These are phyloP conservation scores for Pelobates fuscus DNA, from an alignment of 2,113 vertebrate species.

Conservation along the genomic window DNA sequence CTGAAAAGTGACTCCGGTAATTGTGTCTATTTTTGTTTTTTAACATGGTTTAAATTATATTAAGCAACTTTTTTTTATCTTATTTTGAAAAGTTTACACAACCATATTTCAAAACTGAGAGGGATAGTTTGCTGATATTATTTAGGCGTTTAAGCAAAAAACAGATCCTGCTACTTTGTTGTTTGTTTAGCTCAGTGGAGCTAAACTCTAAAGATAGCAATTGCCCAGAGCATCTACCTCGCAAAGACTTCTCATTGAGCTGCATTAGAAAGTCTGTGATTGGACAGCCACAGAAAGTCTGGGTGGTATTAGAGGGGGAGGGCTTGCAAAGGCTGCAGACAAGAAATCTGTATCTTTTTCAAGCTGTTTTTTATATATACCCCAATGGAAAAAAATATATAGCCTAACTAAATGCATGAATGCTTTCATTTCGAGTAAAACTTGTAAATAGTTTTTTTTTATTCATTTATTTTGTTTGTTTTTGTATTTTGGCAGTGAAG, in stretches of 20 bases:
- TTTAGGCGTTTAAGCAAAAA: background rate
- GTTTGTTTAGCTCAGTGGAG: too few relatives aligned
- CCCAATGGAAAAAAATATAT: background rate
- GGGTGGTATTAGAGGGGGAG: too few relatives aligned
- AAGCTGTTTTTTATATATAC: too few relatives aligned
- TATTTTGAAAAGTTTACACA: background rate
- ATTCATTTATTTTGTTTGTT: too few relatives aligned
- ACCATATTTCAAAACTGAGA: background rate
- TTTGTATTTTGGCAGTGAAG: too few relatives aligned
- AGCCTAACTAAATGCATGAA: background rate
- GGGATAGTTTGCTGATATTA: background rate
- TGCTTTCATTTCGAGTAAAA: background rate
- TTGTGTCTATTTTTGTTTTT: constrained; percentile 20
- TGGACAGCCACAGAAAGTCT: too few relatives aligned
- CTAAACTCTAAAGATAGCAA: too few relatives aligned
- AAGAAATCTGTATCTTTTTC: too few relatives aligned
- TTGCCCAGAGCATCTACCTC: too few relatives aligned
- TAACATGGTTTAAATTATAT: constrained; percentile 11
- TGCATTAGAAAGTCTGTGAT: too few relatives aligned
- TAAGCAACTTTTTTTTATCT: background rate
- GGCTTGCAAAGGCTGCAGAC: too few relatives aligned
- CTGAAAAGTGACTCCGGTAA: constrained; percentile 25
- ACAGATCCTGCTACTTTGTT: background rate
- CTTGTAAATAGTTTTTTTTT: background rate
- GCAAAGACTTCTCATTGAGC: too few relatives aligned